Base-by-base conservation (phyloP, 2,888 invertebrate species). In the Prostheceraeus crozeri region DNA sequence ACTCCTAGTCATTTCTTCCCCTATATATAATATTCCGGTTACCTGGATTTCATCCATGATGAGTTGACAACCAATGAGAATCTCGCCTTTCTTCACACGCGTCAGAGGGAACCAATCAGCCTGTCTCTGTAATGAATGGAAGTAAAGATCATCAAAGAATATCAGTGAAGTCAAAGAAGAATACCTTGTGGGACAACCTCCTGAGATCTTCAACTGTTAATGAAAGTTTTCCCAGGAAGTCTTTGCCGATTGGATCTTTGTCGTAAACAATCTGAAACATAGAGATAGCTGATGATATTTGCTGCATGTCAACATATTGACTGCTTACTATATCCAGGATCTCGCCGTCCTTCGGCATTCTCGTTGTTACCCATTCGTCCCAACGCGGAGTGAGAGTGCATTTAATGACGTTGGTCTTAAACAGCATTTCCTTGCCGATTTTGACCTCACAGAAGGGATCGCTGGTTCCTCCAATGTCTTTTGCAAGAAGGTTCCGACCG, bases 401-500 rank as follows among this genome's bases (percentile, higher is more conserved):
- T 70, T 80, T 80, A 67, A 79, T 80, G 4, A 80, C 76, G 54
- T 74, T 75, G 16, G 79, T 79, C 61, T 77, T 78, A 68, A 79
- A 80, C 63, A 80, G 76, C 40, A 77, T 77, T 60, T 79, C 78
- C 30, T 77, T 76, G 59, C 76, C 77, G 35, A 80, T 65, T 62
- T 73, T 75, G 11, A 81, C 69, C 58, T 78, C 79, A 68, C 79
- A 80, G 66, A 77, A 81, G 4, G 80, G 80, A 67, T 81, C 80
- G 68, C 80, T 81, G 68, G 77, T 80, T n/a, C 80, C 76, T 11
- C 14, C 16, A 25, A 36, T 70, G 68, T 81, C 81, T 68, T 78
- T 80, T 1, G 80, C 77, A 2, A 79, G 73, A 48, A 81, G 73
- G 63, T 80, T 78, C 51, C 72, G 77, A 1, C 80, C 81, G 59